Evolutionary conservation across 2,797 vertebrate species (phyloP).

Genomic region (Parambassis ranga): DNA sequence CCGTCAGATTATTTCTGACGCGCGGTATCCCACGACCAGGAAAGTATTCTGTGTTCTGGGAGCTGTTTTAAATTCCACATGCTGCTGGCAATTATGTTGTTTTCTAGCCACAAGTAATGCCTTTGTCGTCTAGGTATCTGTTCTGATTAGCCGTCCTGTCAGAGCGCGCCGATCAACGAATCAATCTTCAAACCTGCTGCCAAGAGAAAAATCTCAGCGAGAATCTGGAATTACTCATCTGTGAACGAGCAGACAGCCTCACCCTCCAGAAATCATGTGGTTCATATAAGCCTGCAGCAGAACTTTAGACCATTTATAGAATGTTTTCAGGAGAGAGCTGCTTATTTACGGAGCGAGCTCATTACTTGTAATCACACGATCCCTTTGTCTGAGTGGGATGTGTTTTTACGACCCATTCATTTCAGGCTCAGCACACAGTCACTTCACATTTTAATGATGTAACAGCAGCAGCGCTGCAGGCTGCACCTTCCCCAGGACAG

Average conservation of each 20-base stretch:
- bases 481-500: too few species aligned
- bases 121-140: conserved; percentile 64
- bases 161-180: conserved; percentile 50
- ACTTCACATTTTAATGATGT: background rate
- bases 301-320: conserved; percentile 26
- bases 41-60: conserved; percentile 52
- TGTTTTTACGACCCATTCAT: conserved; percentile 17
- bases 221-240: conserved; percentile 53
- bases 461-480: too few species aligned
- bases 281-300: conserved; percentile 30
- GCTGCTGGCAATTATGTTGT: conserved; percentile 56
- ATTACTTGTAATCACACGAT: conserved; percentile 47
- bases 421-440: background rate
- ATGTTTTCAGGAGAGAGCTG: conserved; percentile 25
- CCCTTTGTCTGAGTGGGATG: conserved; percentile 20
- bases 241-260: conserved; percentile 56
- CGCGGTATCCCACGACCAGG: conserved; percentile 30
- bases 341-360: conserved; percentile 30
- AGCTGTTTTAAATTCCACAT: conserved; percentile 54
- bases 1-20: conserved; percentile 46
- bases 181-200: conserved; percentile 56
- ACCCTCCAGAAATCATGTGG: conserved; percentile 50
- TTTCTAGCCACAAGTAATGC: conserved; percentile 58
- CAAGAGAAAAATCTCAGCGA: conserved; percentile 43
- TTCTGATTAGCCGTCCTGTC: conserved; percentile 70